phyloP scores from a whole-genome alignment of 1,140 invertebrate genomes.

The Sipha flava region DNA sequence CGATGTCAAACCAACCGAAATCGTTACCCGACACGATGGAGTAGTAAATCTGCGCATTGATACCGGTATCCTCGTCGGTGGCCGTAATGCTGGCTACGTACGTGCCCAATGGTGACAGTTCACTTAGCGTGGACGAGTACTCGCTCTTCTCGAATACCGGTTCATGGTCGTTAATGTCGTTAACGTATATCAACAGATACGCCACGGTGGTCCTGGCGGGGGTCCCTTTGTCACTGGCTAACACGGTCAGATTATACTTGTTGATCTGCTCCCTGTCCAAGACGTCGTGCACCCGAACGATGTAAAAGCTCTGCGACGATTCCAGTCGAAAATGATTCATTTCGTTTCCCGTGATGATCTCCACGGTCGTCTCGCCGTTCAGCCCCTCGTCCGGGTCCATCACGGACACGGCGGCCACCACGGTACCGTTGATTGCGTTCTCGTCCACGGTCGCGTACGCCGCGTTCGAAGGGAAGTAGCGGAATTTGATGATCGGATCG shows the following conservation, averaged over 20 bases:
- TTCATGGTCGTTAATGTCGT: slow-evolving; percentile 91
- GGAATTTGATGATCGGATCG: slow-evolving; percentile 83
- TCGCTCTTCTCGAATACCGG: slow-evolving; percentile 89
- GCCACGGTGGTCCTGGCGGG: slow-evolving; percentile 73
- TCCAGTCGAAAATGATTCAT: slow-evolving; percentile 78
- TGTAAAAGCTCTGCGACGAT: slow-evolving; percentile 72
- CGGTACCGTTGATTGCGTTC: slow-evolving; percentile 77
- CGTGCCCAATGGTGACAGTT: slow-evolving; percentile 74
- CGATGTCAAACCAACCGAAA: slow-evolving; percentile 76
- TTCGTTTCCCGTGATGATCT: slow-evolving; percentile 82
- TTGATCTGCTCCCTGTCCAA: slow-evolving; percentile 86
- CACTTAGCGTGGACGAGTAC: slow-evolving; percentile 78
- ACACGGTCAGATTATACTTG: slow-evolving; percentile 84
- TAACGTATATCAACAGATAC: slow-evolving; percentile 83
- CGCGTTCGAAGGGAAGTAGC: slow-evolving; percentile 73
- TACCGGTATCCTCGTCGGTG: slow-evolving; percentile 80
- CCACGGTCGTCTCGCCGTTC: slow-evolving; percentile 78
- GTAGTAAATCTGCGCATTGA: slow-evolving; percentile 82
- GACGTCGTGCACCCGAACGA: slow-evolving; percentile 83
- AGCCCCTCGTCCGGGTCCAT: slow-evolving; percentile 81
- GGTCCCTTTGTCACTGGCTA: slow-evolving; percentile 79
- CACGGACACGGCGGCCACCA: slow-evolving; percentile 88
- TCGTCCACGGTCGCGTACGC: slow-evolving; percentile 85
- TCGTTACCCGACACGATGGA: slow-evolving; percentile 80
- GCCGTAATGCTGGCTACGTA: slow-evolving; percentile 81